These are phyloP conservation scores for Hirundichthys speculiger DNA, from an alignment of 2,113 vertebrate species.

Conservation along the genomic window DNA sequence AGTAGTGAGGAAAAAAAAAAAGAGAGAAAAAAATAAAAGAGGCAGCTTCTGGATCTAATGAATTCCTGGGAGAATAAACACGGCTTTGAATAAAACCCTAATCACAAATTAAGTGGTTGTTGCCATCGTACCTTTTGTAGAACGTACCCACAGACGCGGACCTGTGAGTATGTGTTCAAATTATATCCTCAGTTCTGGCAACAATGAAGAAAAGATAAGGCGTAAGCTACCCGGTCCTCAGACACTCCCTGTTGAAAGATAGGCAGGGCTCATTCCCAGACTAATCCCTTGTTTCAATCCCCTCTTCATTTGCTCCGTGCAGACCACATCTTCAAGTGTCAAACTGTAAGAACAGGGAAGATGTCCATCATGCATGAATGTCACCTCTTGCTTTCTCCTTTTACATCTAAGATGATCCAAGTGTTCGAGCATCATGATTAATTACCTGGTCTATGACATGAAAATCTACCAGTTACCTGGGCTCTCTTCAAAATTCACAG, in stretches of 20 bases:
- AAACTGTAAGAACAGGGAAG: constrained; percentile 50
- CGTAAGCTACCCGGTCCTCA: constrained; percentile 61
- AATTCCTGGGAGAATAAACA: constrained; percentile 86
- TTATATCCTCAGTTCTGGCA: constrained; percentile 63
- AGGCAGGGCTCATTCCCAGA: constrained; percentile 70
- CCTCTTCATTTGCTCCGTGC: constrained; percentile 55
- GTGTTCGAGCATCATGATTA: constrained; percentile 29
- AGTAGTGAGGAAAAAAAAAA: constrained; percentile 69
- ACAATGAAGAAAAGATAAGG: constrained; percentile 67
- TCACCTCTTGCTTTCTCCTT: constrained; percentile 35
- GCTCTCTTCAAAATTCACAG: constrained; percentile 34
- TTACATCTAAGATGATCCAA: constrained; percentile 18
- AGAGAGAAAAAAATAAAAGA: constrained; percentile 75
- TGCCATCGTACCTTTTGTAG: constrained; percentile 80
- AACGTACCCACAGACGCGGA: constrained; percentile 69
- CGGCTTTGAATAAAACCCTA: constrained; percentile 83
- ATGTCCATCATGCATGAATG: constrained; percentile 43
- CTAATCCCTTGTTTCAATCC: constrained; percentile 72
- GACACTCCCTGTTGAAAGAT: constrained; percentile 61
- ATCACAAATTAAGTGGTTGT: constrained; percentile 86
- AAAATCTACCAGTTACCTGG: constrained; percentile 30
- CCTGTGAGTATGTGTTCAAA: constrained; percentile 68
- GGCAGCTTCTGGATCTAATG: constrained; percentile 85
- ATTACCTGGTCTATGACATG: constrained; percentile 37
- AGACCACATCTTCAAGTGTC: constrained; percentile 58